Evolutionary conservation across 2,888 invertebrate genomes (phyloP).

Genomic region (Spilarctia lutea): DNA sequence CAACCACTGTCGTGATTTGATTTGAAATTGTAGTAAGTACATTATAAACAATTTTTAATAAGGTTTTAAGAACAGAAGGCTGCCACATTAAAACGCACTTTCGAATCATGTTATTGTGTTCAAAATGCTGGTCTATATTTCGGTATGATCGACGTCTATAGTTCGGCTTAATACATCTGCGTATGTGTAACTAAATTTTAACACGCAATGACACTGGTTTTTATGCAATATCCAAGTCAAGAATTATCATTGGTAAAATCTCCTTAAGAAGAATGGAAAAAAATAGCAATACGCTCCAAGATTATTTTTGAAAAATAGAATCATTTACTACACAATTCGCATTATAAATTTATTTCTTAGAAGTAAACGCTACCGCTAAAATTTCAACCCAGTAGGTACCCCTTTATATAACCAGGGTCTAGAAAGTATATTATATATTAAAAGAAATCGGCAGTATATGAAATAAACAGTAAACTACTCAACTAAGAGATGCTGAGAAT

Average conservation of each 20-base stretch:
- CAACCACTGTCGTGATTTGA: not conserved
- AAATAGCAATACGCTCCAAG: not conserved
- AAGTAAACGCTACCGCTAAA: too few relatives aligned
- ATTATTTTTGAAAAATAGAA: not conserved
- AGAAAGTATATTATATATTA: too few relatives aligned
- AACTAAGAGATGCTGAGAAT: not conserved
- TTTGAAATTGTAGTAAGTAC: not conserved
- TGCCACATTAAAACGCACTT: not conserved
- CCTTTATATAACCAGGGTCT: too few relatives aligned
- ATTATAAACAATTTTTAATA: not conserved
- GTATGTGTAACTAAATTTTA: not conserved
- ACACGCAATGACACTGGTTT: not conserved
- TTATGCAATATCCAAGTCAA: not conserved
- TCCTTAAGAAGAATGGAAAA: not conserved
- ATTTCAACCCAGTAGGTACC: too few relatives aligned
- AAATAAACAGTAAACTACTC: too few relatives aligned
- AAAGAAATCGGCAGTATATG: too few relatives aligned
- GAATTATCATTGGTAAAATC: not conserved
- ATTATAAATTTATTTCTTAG: too few relatives aligned
- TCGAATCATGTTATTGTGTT: not conserved
- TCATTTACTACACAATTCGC: too few relatives aligned
- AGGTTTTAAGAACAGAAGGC: not conserved
- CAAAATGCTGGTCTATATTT: not conserved
- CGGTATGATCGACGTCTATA: not conserved
- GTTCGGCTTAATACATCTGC: not conserved